Evolutionary conservation across 1,140 invertebrate genomes (phyloP), one percentile per base, ranked within the genome.

Genomic region (Bombyx mori): DNA sequence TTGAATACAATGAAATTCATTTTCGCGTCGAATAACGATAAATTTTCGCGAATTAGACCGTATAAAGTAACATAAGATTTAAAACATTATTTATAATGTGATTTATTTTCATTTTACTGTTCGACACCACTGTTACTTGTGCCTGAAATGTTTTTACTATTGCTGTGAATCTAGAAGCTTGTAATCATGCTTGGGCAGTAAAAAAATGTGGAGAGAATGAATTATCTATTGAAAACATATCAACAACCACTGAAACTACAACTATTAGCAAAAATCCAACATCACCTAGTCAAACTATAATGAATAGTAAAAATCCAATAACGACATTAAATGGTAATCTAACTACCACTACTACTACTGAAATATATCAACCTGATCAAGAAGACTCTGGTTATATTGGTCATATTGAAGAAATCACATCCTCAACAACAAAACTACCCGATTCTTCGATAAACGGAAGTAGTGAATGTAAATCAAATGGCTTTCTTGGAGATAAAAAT

Each of bases 121-220:
- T 35, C 4, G 2, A 35, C 26, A 35, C 26, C 26, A 35, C 26
- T 46, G 42, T 46, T 46, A 18, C 45, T n/a, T 6, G 35, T 49
- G 35, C 44, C 6, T 35, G 26, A 56, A 56, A 26, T 48, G 42
- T 56, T 48, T 56, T 42, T 26, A 48, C 48, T 56, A 49, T 10
- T 26, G 45, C 35, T 5, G 35, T 35, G 26, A 35, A 89, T 46
- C 86, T 89, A 44, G 77, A 89, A 60, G 86, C 87, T 26, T 93
- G 92, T 76, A 93, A 93, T 73, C 89, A 93, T 77, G 79, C 84
- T 18, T 83, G 82, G 71, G 88, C 88, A 62, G 92, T 92, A 3
- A 82, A 90, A 69, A 35, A 35, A 35, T 35, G 12, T 18, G 12
- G 12, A 9, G 86, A 85, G 8, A 58, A 48, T 43, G 49, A 51